Conservation (phyloP, 2,113 vertebrate species). For the Paedocypris sp. region DNA sequence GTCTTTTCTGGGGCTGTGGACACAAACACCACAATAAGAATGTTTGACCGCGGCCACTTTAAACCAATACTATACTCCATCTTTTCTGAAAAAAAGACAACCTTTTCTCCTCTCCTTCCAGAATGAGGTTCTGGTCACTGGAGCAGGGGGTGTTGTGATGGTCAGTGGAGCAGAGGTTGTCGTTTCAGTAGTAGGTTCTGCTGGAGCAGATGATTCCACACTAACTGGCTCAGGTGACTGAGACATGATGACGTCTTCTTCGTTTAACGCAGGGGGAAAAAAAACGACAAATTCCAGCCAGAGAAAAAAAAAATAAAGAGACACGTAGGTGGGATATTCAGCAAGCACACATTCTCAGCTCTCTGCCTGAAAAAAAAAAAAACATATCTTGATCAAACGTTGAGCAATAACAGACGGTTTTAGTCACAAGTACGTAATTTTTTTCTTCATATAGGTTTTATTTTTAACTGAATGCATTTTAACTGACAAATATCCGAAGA, state of each 20-base stretch:
- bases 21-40: background rate
- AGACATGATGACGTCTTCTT: slow-evolving; percentile 66
- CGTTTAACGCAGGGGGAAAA: slow-evolving; percentile 37
- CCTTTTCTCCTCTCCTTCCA: slow-evolving; percentile 86
- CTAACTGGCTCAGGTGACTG: slow-evolving; percentile 51
- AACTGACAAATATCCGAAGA: too few relatives aligned
- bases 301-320: slow-evolving; percentile 26
- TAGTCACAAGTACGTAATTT: too few relatives aligned
- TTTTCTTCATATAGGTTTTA: background rate
- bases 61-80: background rate
- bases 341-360: slow-evolving; percentile 50
- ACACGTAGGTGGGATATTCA: slow-evolving; percentile 30
- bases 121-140: slow-evolving; percentile 59
- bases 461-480: background rate
- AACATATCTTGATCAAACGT: too few relatives aligned
- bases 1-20: slow-evolving; percentile 76
- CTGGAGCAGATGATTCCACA: background rate
- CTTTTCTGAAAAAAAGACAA: too few relatives aligned
- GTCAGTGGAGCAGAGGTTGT: slow-evolving; percentile 2
- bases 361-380: slow-evolving; percentile 24
- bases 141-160: slow-evolving; percentile 36
- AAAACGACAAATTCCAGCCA: slow-evolving; percentile 11
- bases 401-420: too few relatives aligned
- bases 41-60: background rate
- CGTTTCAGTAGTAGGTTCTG: background rate